These are phyloP conservation scores for Actinia tenebrosa DNA, from an alignment of 64 coral and sea anemone genomes.

Conservation along the genomic window DNA sequence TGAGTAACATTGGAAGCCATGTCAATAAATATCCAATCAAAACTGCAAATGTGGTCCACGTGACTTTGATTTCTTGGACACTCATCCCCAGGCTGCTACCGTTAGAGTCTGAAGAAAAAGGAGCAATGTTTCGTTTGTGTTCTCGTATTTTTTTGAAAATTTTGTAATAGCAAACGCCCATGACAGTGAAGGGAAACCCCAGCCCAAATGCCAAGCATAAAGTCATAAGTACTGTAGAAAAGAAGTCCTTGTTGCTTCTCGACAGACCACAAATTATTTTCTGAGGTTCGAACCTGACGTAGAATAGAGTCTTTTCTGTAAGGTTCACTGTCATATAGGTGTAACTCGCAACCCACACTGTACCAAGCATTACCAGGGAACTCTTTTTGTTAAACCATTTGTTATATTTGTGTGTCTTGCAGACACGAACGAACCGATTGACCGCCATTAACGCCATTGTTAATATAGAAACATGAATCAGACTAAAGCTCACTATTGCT, in stretches of 20 bases:
- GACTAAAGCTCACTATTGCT: not conserved
- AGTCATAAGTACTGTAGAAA: not conserved
- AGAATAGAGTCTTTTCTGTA: not conserved
- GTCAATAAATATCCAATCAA: not conserved
- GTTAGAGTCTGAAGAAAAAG: not conserved
- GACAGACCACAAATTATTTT: not conserved
- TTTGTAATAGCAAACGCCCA: not conserved
- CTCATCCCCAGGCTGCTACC: not conserved
- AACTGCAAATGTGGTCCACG: not conserved
- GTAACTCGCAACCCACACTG: not conserved
- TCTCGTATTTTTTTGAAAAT: conserved; percentile 1
- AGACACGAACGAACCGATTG: not conserved
- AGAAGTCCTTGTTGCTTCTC: not conserved
- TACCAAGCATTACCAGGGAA: not conserved
- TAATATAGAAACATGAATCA: not conserved
- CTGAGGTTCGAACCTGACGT: not conserved
- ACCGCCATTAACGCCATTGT: not conserved
- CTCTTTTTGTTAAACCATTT: not conserved
- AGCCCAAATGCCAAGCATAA: not conserved
- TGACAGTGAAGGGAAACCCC: not conserved
- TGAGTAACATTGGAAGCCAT: not conserved
- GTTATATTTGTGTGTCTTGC: not conserved
- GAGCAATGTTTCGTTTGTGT: conserved; percentile 10
- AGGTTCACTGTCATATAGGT: not conserved
- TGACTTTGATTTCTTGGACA: conserved; percentile 15